Percentiles rank a stretch among this genome's conserved stretches.
These are phyloP conservation scores for Tautogolabrus adspersus DNA, from an alignment of 2,113 vertebrate species.

Conservation along the genomic window DNA sequence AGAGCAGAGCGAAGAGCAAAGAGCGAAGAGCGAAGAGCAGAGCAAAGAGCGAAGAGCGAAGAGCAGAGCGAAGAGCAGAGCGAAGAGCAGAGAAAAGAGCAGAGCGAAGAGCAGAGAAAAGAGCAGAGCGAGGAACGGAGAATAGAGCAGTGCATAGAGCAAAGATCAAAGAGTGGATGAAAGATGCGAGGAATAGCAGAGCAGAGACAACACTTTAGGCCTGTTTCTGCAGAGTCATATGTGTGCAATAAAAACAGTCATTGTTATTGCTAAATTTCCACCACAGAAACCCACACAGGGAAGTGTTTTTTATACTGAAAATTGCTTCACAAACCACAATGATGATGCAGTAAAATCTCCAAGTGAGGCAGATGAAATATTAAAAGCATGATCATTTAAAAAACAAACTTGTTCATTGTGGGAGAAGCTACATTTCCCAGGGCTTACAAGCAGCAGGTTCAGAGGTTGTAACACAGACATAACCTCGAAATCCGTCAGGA, in stretches of 20 bases:
- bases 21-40: too few species aligned
- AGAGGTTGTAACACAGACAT: slow-evolving; percentile 32
- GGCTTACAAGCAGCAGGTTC: slow-evolving; percentile 19
- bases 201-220: background rate
- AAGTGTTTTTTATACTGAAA: slow-evolving; percentile 26
- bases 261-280: slow-evolving; percentile 51
- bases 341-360: background rate
- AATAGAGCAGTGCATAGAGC: too few species aligned
- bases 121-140: too few species aligned
- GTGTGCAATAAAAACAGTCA: slow-evolving; percentile 26
- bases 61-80: too few species aligned
- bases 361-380: background rate
- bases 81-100: too few species aligned
- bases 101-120: too few species aligned
- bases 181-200: too few species aligned
- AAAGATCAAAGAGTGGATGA: too few species aligned
- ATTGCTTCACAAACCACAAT: background rate
- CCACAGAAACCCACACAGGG: slow-evolving; percentile 32
- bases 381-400: background rate
- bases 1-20: too few species aligned
- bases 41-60: too few species aligned
- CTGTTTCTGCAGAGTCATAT: slow-evolving; percentile 65
- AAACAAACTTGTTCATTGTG: background rate
- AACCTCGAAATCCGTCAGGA: slow-evolving; percentile 47
- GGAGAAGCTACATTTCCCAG: slow-evolving; percentile 45